phyloP scores from a whole-genome alignment of 2,797 vertebrate genomes.

The Gobio occitaniae region DNA sequence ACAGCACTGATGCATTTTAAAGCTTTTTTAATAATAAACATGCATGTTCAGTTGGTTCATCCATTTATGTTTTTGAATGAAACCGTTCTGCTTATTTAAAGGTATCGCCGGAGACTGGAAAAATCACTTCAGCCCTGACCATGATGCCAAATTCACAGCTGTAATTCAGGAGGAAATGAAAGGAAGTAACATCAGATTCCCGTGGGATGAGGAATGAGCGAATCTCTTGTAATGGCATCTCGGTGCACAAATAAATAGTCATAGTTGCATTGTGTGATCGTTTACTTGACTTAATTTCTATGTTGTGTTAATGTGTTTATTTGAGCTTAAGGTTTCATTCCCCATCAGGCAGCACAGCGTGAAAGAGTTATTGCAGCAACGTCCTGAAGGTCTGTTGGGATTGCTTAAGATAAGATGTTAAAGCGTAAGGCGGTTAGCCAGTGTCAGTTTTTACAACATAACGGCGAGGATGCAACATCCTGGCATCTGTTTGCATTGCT shows the following conservation, averaged over 20 bases:
- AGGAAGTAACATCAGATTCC: constrained; percentile 46
- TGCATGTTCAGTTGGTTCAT: neutral
- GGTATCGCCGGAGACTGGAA: constrained; percentile 67
- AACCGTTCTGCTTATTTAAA: constrained; percentile 33
- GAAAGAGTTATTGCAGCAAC: neutral
- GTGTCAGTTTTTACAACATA: neutral
- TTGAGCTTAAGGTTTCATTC: neutral
- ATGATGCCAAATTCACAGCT: constrained; percentile 58
- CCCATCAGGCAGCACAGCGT: neutral
- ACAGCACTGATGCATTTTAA: constrained; percentile 9
- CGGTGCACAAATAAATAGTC: constrained; percentile 12
- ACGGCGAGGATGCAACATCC: neutral
- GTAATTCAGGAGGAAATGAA: constrained; percentile 58
- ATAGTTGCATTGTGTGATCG: neutral
- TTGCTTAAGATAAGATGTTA: constrained; percentile 6
- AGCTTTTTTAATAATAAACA: neutral
- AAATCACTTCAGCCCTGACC: constrained; percentile 64
- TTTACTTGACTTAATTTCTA: neutral
- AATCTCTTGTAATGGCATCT: constrained; percentile 6
- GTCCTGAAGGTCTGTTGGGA: neutral
- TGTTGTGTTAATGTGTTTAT: neutral
- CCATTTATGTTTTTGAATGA: neutral
- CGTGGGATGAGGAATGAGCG: constrained; percentile 54
- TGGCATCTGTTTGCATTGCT: neutral
- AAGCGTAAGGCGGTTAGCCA: neutral